Conservation (phyloP, 2,113 vertebrate species). For the Abramis brama region DNA sequence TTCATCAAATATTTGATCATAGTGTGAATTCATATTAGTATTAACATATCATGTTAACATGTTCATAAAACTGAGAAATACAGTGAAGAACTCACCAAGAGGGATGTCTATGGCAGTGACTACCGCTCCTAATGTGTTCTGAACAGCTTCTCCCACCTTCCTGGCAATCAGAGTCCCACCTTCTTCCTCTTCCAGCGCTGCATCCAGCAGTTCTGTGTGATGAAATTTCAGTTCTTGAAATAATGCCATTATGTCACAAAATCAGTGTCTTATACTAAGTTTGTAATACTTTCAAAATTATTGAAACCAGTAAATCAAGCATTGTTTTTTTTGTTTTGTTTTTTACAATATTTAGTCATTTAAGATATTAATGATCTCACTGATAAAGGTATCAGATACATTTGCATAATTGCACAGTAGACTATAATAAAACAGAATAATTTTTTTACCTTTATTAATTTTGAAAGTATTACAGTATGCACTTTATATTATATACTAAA, state of each 20-base stretch:
- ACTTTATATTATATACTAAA: neutral
- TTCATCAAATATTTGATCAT: too few species aligned
- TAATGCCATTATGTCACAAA: neutral
- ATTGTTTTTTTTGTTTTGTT: neutral
- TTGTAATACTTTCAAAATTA: neutral
- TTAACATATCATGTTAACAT: neutral
- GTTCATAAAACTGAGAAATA: neutral
- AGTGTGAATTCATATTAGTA: neutral
- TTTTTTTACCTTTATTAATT: neutral
- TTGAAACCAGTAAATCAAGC: neutral
- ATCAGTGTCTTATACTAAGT: neutral
- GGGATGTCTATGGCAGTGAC: constrained; percentile 97
- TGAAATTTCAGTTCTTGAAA: too few species aligned
- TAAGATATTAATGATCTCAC: neutral
- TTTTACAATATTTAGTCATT: neutral
- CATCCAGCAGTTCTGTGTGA: constrained; percentile 83
- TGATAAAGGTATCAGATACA: neutral
- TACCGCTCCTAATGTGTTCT: constrained; percentile 94
- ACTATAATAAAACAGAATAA: neutral
- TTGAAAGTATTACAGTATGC: neutral
- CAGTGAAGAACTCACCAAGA: constrained; percentile 79
- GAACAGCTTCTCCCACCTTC: constrained; percentile 96
- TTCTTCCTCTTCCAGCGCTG: constrained; percentile 88
- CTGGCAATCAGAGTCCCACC: constrained; percentile 92
- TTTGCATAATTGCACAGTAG: neutral